phyloP scores from a whole-genome alignment of 2,888 invertebrate species.

The Euplexia lucipara region DNA sequence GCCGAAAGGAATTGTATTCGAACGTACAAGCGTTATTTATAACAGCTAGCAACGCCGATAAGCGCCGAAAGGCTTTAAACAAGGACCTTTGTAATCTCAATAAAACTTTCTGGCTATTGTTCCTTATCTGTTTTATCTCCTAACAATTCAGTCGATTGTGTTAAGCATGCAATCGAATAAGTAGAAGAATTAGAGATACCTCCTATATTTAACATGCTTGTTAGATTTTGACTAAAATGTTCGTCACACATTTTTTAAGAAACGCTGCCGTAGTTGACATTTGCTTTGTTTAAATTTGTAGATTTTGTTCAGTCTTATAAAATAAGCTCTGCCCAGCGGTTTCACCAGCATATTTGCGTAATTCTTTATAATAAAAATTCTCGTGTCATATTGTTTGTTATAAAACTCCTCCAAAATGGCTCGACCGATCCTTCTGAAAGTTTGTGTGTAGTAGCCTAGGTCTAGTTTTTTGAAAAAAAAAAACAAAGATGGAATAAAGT shows the following conservation, averaged over 20 bases:
- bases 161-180: conserved; percentile 14
- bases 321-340: too few relatives aligned
- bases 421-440: too few relatives aligned
- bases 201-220: neutral
- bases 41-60: conserved; percentile 61
- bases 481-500: too few relatives aligned
- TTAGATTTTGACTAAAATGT: neutral
- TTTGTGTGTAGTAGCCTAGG: too few relatives aligned
- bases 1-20: conserved; percentile 54
- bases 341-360: too few relatives aligned
- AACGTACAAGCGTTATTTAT: conserved; percentile 66
- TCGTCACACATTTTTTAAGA: neutral
- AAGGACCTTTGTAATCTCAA: conserved; percentile 68
- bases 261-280: neutral
- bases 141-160: conserved; percentile 51
- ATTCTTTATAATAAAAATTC: too few relatives aligned
- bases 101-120: conserved; percentile 67
- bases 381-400: too few relatives aligned
- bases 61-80: conserved; percentile 58
- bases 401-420: too few relatives aligned
- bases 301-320: too few relatives aligned
- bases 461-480: too few relatives aligned
- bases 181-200: conserved; percentile 2
- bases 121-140: conserved; percentile 52
- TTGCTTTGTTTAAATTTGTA: neutral